These are phyloP conservation scores for Boleophthalmus pectinirostris DNA, from an alignment of 2,113 vertebrate species.

Conservation along the genomic window DNA sequence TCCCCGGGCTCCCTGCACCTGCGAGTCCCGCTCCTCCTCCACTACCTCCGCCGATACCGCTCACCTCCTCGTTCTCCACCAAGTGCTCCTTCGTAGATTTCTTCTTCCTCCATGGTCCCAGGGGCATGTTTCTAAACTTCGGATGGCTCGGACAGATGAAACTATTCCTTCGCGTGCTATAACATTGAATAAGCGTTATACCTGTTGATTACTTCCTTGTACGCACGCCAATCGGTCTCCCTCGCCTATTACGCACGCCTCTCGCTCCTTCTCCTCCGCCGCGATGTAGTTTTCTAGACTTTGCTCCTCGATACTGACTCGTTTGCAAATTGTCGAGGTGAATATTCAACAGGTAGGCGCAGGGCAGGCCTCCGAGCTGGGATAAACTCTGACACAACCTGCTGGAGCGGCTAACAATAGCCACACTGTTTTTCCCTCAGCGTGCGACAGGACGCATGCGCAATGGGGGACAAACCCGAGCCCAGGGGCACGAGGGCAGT, in stretches of 20 bases:
- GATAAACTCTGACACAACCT: constrained; percentile 50
- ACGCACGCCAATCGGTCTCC: constrained; percentile 7
- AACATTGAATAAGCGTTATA: constrained; percentile 66
- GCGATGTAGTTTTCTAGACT: neutral
- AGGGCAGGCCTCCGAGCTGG: neutral
- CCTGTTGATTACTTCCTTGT: constrained; percentile 67
- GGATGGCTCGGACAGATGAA: neutral
- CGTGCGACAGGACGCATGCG: constrained; percentile 67
- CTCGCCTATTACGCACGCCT: constrained; percentile 14
- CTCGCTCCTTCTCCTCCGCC: constrained; percentile 21
- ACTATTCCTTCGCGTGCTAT: constrained; percentile 24
- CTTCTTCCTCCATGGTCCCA: constrained; percentile 85
- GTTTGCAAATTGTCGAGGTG: constrained; percentile 6
- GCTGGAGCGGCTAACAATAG: constrained; percentile 69
- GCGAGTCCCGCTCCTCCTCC: constrained; percentile 75
- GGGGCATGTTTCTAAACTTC: constrained; percentile 78
- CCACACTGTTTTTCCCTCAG: constrained; percentile 57
- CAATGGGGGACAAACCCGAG: constrained; percentile 41
- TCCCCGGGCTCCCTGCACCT: constrained; percentile 47
- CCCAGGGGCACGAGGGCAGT: neutral
- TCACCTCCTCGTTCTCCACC: constrained; percentile 82
- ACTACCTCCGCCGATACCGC: constrained; percentile 45
- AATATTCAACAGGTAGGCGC: constrained; percentile 65
- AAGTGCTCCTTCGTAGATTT: constrained; percentile 79
- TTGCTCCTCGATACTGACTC: constrained; percentile 34